Evolutionary conservation across 2,888 invertebrate species (phyloP).

Genomic region (Miltochrista miniata): DNA sequence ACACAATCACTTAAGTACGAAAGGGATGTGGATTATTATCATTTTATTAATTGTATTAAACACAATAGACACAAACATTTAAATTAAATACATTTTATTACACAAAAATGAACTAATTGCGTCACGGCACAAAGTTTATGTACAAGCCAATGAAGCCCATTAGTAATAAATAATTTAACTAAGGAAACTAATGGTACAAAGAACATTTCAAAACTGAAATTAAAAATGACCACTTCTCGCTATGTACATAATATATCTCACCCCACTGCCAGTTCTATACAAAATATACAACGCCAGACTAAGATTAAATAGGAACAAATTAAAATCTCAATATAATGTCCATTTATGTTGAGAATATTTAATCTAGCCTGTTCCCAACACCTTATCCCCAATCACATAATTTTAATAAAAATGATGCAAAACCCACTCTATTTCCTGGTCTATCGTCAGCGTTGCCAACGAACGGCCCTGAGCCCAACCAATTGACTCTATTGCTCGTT

Average conservation of each 20-base stretch:
- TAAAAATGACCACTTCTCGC: constrained; percentile 41
- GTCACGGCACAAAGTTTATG: constrained; percentile 54
- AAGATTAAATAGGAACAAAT: constrained; percentile 66
- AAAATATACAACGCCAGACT: constrained; percentile 56
- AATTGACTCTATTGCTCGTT: constrained; percentile 65
- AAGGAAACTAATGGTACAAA: constrained; percentile 40
- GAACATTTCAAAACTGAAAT: constrained; percentile 33
- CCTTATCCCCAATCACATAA: constrained; percentile 78
- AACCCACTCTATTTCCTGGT: constrained; percentile 79
- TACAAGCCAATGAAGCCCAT: constrained; percentile 64
- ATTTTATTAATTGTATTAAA: constrained; percentile 22
- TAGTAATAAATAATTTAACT: constrained; percentile 63
- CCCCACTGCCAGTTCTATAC: constrained; percentile 42
- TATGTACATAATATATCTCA: constrained; percentile 48
- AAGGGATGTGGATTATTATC: constrained; percentile 7
- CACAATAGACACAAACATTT: constrained; percentile 39
- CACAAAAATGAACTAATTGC: constrained; percentile 47
- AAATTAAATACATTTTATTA: constrained; percentile 50
- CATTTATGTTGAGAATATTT: constrained; percentile 49
- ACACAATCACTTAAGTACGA: constrained; percentile 12
- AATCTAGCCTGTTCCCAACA: constrained; percentile 67
- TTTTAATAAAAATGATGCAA: constrained; percentile 73
- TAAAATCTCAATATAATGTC: constrained; percentile 24
- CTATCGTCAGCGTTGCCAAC: constrained; percentile 75
- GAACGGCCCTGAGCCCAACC: constrained; percentile 80